Evolutionary conservation across 2,797 vertebrate genomes (phyloP).

Genomic region (Euthynnus affinis): DNA sequence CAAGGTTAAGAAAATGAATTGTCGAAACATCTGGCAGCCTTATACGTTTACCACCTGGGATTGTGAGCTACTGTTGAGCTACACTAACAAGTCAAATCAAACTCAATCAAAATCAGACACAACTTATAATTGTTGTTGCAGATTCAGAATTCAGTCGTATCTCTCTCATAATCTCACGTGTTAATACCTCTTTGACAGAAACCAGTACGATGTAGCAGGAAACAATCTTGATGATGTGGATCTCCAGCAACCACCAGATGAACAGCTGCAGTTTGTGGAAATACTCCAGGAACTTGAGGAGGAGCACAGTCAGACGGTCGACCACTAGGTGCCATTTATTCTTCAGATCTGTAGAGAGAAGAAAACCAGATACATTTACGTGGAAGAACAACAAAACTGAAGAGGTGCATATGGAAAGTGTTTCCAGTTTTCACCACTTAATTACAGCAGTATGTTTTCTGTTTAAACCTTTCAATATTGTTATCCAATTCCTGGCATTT

Average conservation of each 20-base stretch:
- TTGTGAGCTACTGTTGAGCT: neutral
- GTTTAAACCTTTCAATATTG: constrained; percentile 16
- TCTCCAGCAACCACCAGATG: constrained; percentile 97
- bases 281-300: constrained; percentile 96
- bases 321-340: constrained; percentile 98
- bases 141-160: neutral
- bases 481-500: constrained; percentile 5
- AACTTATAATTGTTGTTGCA: neutral
- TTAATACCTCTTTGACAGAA: constrained; percentile 91
- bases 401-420: constrained; percentile 15
- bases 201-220: constrained; percentile 95
- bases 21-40: constrained; percentile 15
- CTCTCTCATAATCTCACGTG: neutral
- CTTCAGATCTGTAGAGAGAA: constrained; percentile 88
- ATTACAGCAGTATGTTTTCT: constrained; percentile 6
- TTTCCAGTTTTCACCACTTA: constrained; percentile 19
- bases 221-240: constrained; percentile 97
- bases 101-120: neutral
- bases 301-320: constrained; percentile 95
- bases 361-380: constrained; percentile 27
- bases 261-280: constrained; percentile 98
- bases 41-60: neutral
- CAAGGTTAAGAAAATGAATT: neutral
- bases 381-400: constrained; percentile 11
- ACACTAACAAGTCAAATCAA: neutral